Evolutionary conservation across 2,113 vertebrate species (phyloP).

Genomic region (Microtus oregoni): DNA sequence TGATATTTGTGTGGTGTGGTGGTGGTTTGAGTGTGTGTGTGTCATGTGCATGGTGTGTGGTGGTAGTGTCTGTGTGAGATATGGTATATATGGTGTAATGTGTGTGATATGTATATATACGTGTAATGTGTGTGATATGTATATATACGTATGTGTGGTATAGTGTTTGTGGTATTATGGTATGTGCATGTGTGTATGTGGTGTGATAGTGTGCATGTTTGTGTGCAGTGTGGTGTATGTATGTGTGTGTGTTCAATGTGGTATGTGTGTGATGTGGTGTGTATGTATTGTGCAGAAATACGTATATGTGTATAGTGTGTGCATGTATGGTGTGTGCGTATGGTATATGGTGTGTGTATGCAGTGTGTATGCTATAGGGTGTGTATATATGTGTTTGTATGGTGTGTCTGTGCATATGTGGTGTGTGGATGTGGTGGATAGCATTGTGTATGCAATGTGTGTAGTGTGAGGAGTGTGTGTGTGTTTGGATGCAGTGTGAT

Average conservation of each 20-base stretch:
- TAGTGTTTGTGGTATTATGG: no score
- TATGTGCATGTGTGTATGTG: neutral
- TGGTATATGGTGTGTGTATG: neutral
- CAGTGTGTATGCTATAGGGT: neutral
- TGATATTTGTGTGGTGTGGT: neutral
- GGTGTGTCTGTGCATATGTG: neutral
- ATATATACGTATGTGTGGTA: no score
- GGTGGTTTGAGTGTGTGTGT: neutral
- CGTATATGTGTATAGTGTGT: no score
- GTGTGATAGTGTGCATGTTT: neutral
- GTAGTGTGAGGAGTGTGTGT: neutral
- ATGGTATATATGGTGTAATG: neutral
- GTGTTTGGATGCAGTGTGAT: neutral
- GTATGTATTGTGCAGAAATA: no score
- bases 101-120: neutral
- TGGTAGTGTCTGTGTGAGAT: neutral
- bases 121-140: neutral
- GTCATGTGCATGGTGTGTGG: neutral
- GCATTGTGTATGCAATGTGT: neutral
- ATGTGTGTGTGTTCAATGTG: neutral
- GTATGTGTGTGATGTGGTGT: neutral
- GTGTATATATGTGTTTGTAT: neutral
- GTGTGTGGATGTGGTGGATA: neutral
- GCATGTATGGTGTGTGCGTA: neutral
- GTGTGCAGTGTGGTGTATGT: neutral